Base-by-base conservation (phyloP, 2,797 vertebrate genomes). In the Neostethus bicornis region DNA sequence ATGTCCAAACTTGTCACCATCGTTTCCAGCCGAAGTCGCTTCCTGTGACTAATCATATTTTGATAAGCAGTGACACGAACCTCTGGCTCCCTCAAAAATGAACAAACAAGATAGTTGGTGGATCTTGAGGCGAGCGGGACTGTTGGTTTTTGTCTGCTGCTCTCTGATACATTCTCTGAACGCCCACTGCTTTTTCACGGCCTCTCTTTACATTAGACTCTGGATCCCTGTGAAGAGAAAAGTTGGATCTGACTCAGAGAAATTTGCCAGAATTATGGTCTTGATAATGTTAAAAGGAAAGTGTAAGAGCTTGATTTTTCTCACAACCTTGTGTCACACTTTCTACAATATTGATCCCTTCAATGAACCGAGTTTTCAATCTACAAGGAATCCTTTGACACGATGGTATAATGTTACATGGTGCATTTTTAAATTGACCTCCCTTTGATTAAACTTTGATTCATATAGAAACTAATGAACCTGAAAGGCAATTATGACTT, bases 11-110 rank as follows among this genome's bases (percentile, higher is more conserved):
- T 79, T 34, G 48, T 66, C 57, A 53, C 16, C 45, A 16, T 9
- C 1, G 19, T 81, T 55, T 70, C 26, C 49, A 49, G 62, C 69
- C 58, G 67, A 55, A 70, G 58, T 71, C 72, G 59, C 63, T 84
- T 87, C 74, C 79, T 75, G 75, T 71, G 47, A 63, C 70, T 88
- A 85, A 90, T 86, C 85, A 62, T 43, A 55, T 65, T 73, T 76
- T 66, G 78, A 81, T 85, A 83, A 84, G 82, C 79, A 6, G 11
- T 61, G 73, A 67, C 87, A 90, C 73, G 54, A 66, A 74, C 77
- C 52, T 34, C 23, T 35, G 51, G 43, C 72, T 75, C 46, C 70
- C 71, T 81, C 51, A 57, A 55, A 82, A 79, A 75, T 38, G 38
- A 85, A 83, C 73, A 80, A 80, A 80, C 76, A 68, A 66, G 53